Evolutionary conservation across 2,888 invertebrate genomes (phyloP).

Genomic region (Sisyra terminalis): DNA sequence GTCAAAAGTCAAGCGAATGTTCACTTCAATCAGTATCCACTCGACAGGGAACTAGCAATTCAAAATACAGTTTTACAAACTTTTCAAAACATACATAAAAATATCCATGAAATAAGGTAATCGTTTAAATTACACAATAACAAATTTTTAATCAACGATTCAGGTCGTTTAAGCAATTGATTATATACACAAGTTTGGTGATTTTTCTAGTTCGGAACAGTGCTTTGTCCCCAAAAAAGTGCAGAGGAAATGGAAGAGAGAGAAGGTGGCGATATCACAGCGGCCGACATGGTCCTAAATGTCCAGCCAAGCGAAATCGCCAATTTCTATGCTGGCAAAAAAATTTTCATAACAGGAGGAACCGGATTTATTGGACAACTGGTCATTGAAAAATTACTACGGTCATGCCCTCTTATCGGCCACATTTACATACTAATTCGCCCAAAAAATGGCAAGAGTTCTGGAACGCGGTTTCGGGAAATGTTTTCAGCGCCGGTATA

Average conservation of each 20-base stretch:
- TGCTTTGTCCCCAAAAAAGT: no score
- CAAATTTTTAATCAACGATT: no score
- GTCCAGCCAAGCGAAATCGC: slow-evolving; percentile 22
- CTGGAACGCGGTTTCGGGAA: slow-evolving; percentile 49
- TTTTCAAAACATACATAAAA: no score
- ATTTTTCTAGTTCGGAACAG: no score
- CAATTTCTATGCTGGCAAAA: slow-evolving; percentile 45
- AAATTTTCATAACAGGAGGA: slow-evolving; percentile 74
- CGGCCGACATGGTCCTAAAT: slow-evolving; percentile 28
- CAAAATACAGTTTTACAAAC: no score
- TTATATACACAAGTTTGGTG: no score
- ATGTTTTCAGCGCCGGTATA: slow-evolving; percentile 58
- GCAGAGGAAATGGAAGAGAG: slow-evolving; percentile 16
- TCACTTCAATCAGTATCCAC: no score
- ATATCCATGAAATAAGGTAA: no score
- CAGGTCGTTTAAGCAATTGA: no score
- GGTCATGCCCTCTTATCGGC: slow-evolving; percentile 39
- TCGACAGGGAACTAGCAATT: no score
- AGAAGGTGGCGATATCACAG: slow-evolving; percentile 32
- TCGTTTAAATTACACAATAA: no score
- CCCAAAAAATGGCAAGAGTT: slow-evolving; percentile 61
- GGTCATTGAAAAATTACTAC: slow-evolving; percentile 65
- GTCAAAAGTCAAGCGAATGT: no score
- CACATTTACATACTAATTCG: slow-evolving; percentile 59
- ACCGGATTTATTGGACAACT: slow-evolving; percentile 80